A percentile compares a stretch with the other conserved stretches of the same genome.
These are phyloP conservation scores for Ips nitidus DNA, from an alignment of 1,140 invertebrate species.

Conservation along the genomic window DNA sequence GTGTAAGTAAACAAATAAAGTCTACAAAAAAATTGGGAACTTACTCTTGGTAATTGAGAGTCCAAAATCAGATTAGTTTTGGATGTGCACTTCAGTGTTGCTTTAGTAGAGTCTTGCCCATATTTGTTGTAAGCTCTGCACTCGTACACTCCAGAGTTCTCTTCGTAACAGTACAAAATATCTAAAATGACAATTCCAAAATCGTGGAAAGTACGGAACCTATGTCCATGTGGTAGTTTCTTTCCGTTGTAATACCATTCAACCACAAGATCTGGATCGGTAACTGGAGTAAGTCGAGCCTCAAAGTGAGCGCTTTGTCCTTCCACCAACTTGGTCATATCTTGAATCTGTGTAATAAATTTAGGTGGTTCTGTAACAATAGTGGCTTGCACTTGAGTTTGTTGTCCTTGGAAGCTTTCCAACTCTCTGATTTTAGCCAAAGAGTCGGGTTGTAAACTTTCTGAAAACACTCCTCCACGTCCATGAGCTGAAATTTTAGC, in stretches of 20 bases:
- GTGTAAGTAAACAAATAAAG: constrained; percentile 17
- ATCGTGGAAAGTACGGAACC: constrained; percentile 95
- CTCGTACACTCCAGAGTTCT: constrained; percentile 93
- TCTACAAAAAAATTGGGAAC: constrained; percentile 19
- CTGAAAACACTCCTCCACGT: constrained; percentile 86
- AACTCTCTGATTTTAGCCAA: constrained; percentile 86
- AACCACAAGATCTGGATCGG: constrained; percentile 89
- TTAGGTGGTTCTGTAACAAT: constrained; percentile 80
- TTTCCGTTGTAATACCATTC: constrained; percentile 96
- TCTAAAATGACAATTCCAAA: constrained; percentile 96
- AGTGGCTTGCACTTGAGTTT: constrained; percentile 63
- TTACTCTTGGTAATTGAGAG: constrained; percentile 86
- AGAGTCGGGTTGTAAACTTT: constrained; percentile 93
- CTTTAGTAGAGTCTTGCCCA: constrained; percentile 85
- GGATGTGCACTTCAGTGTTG: constrained; percentile 81
- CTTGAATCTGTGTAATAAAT: constrained; percentile 84
- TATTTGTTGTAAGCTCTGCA: constrained; percentile 90
- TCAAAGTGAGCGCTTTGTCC: constrained; percentile 95
- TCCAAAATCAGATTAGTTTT: constrained; percentile 92
- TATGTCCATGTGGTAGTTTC: constrained; percentile 87
- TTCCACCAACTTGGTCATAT: constrained; percentile 81
- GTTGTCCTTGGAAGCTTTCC: constrained; percentile 70
- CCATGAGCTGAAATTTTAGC: constrained; percentile 81
- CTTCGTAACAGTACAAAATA: constrained; percentile 94
- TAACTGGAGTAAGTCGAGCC: constrained; percentile 84